These are phyloP conservation scores for Ceratitis capitata DNA, from an alignment of 1,140 invertebrate genomes.

Conservation along the genomic window DNA sequence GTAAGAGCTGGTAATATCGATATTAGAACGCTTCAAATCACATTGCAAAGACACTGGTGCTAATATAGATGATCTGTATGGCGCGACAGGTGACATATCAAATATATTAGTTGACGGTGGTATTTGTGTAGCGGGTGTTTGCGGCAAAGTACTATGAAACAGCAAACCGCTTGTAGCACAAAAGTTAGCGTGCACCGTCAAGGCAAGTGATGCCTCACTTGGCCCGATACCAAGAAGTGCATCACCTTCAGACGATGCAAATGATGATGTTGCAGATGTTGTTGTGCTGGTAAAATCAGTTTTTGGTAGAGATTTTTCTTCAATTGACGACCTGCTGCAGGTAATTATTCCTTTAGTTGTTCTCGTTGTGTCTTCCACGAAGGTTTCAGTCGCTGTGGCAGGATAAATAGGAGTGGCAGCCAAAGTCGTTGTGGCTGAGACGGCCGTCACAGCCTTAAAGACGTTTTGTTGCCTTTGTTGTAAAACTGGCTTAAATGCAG, in stretches of 20 bases:
- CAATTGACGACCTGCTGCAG: background rate
- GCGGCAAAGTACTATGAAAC: background rate
- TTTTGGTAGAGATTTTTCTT: background rate
- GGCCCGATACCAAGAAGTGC: background rate
- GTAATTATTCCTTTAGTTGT: background rate
- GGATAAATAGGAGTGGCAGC: background rate
- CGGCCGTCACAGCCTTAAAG: constrained; percentile 48
- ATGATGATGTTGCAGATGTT: background rate
- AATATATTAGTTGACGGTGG: background rate
- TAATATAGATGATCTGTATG: background rate
- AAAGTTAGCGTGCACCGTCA: background rate
- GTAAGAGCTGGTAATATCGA: background rate
- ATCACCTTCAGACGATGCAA: background rate
- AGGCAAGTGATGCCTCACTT: background rate
- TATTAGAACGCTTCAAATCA: background rate
- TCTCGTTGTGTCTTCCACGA: background rate
- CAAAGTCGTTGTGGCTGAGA: constrained; percentile 39
- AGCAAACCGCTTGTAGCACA: background rate
- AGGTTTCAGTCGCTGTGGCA: background rate
- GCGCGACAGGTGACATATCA: background rate
- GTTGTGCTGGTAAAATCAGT: background rate
- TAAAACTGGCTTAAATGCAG: constrained; percentile 74
- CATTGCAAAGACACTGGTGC: background rate
- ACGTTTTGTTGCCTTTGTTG: constrained; percentile 10
- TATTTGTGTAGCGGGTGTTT: background rate